Evolutionary conservation across 2,888 invertebrate species (phyloP), one percentile per base, ranked within the genome.

Genomic region (Caenorhabditis wallacei): DNA sequence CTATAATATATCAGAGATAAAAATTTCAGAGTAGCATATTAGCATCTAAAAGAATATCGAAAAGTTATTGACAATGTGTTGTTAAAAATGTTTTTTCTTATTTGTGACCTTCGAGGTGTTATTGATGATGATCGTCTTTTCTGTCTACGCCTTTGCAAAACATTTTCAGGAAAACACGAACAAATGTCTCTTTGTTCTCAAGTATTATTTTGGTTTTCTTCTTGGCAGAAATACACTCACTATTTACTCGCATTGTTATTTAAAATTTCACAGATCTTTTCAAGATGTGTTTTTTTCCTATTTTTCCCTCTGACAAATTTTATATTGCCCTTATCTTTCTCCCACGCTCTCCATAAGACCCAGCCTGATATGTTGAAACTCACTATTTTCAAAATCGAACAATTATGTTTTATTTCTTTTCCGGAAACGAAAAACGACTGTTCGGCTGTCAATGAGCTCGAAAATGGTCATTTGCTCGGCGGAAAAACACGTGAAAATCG

Each of bases 401-500:
- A 59, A 37, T 59, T 59, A 11, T 59, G 40, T 22, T 59, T 59
- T 59, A 59, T 61, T 20, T 3, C 11, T 43, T 30, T 56, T 69
- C 68, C 13, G 20, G 30, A 53, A 13, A 68, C 16, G 20, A 71
- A 46, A 53, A 37, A 22, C 20, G 37, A 54, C 54, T 71, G 7
- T 24, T 8, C 24, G 40, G 1, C 37, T 20, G 37, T 20, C 16
- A 26, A 18, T 24, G 37, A 61, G 22, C 40, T 13, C 35, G 37
- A 63, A 68, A 68, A 54, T 40, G 40, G 40, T 13, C 40, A 40
- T 40, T 40, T 40, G 40, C 40, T 40, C 40, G 13, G 54, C 26
- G 20, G 35, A 48, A 48, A 71, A 71, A 71, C 61, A 71, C 71
- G 71, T 61, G 71, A 71, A 71, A 61, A 69, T 40, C 68, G 53